A percentile compares a stretch with the other conserved stretches of the same genome.
These are phyloP conservation scores for Halictus quadricinctus DNA, from an alignment of 2,888 invertebrate genomes.

Conservation along the genomic window DNA sequence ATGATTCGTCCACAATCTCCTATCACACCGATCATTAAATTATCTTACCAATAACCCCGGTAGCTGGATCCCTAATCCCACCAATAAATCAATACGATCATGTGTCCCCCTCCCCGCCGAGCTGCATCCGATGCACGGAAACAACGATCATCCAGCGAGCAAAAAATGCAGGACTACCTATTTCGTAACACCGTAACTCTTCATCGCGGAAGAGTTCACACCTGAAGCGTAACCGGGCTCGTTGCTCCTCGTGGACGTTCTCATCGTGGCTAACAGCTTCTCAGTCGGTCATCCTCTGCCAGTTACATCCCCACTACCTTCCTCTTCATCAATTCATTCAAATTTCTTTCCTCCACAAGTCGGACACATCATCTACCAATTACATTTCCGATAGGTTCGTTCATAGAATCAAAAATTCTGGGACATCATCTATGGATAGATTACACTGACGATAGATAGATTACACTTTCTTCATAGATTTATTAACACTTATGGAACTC, in stretches of 20 bases:
- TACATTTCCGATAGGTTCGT: no score
- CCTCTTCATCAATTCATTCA: no score
- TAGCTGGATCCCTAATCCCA: background rate
- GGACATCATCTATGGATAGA: no score
- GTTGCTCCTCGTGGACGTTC: background rate
- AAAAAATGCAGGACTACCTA: background rate
- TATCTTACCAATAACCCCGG: background rate
- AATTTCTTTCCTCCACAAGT: no score
- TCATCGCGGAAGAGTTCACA: conserved; percentile 3
- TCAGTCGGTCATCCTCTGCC: background rate
- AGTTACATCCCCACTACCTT: background rate
- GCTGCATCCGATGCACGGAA: background rate
- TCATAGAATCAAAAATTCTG: no score
- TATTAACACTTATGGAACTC: no score
- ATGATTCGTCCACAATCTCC: background rate
- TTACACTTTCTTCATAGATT: no score
- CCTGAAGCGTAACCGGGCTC: background rate
- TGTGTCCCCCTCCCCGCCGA: background rate
- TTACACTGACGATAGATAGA: no score
- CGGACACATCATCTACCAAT: no score
- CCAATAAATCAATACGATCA: background rate
- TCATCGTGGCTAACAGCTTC: background rate
- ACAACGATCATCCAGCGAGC: background rate
- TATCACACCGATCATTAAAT: background rate
- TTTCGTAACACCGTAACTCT: background rate